A percentile compares a stretch with the other conserved stretches of the same genome.
Evolutionary conservation across 2,113 vertebrate species (phyloP).

Genomic region (Ginglymostoma cirratum): DNA sequence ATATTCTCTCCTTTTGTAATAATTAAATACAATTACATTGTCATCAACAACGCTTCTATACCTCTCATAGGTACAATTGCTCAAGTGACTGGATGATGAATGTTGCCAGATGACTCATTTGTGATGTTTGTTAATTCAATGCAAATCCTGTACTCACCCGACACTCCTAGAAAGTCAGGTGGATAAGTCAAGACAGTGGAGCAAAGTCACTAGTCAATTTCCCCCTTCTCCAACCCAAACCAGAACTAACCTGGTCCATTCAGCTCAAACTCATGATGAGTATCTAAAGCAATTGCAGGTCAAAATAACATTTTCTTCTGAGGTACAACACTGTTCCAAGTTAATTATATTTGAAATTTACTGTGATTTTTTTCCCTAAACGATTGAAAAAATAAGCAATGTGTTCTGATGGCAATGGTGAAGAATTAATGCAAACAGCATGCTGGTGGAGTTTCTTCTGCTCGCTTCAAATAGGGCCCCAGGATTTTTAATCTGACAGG

Average conservation of each 20-base stretch:
- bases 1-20: not conserved
- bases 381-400: not conserved
- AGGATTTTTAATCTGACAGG: too few species aligned
- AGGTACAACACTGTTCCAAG: not conserved
- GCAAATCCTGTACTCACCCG: not conserved
- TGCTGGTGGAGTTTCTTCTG: not conserved
- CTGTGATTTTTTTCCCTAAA: not conserved
- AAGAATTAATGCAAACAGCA: not conserved
- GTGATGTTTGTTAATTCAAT: not conserved
- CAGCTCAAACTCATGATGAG: slow-evolving; percentile 40
- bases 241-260: not conserved
- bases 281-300: not conserved
- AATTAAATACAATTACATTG: not conserved
- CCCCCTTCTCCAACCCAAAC: not conserved
- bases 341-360: not conserved
- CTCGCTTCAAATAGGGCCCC: not conserved
- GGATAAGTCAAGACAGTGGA: not conserved
- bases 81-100: not conserved
- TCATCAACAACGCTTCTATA: not conserved
- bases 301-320: not conserved
- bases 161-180: not conserved
- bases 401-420: not conserved
- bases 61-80: not conserved
- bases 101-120: not conserved
- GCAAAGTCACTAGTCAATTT: not conserved